phyloP scores from a whole-genome alignment of 2,888 invertebrate species.

The Dryomyza anilis region DNA sequence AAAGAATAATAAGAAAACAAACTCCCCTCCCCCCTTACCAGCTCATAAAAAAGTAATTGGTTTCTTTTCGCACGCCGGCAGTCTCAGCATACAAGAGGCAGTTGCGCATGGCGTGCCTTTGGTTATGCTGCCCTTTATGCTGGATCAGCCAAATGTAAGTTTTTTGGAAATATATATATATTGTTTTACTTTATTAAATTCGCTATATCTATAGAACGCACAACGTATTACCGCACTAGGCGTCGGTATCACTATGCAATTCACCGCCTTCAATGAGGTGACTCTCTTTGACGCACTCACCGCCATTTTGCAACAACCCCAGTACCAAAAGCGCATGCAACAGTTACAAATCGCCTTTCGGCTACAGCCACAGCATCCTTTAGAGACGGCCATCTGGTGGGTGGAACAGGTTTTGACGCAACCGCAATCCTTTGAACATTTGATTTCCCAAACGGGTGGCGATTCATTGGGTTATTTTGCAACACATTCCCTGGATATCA shows the following conservation, averaged over 20 bases:
- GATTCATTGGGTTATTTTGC: conserved; percentile 58
- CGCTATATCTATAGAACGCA: conserved; percentile 36
- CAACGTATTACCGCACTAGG: conserved; percentile 38
- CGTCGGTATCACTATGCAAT: conserved; percentile 34
- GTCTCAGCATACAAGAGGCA: conserved; percentile 51
- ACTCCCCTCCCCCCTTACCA: no score
- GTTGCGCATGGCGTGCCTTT: conserved; percentile 51
- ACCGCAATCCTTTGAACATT: conserved; percentile 63
- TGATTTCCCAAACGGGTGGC: conserved; percentile 59
- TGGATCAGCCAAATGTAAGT: conserved; percentile 50
- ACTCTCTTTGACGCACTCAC: conserved; percentile 29
- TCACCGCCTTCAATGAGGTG: neutral
- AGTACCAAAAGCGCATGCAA: neutral
- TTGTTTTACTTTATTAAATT: no score
- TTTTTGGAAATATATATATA: no score
- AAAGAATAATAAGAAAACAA: no score
- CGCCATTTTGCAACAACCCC: conserved; percentile 19
- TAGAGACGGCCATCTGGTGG: conserved; percentile 68
- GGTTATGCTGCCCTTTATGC: conserved; percentile 48
- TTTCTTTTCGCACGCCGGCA: conserved; percentile 52
- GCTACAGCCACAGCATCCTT: conserved; percentile 64
- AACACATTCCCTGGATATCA: conserved; percentile 59
- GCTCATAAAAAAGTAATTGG: no score
- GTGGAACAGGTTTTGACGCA: conserved; percentile 67
- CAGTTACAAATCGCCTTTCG: conserved; percentile 40